A percentile compares a stretch with the other conserved stretches of the same genome.
Evolutionary conservation across 2,888 invertebrate species (phyloP).

Genomic region (Machimus rusticus): DNA sequence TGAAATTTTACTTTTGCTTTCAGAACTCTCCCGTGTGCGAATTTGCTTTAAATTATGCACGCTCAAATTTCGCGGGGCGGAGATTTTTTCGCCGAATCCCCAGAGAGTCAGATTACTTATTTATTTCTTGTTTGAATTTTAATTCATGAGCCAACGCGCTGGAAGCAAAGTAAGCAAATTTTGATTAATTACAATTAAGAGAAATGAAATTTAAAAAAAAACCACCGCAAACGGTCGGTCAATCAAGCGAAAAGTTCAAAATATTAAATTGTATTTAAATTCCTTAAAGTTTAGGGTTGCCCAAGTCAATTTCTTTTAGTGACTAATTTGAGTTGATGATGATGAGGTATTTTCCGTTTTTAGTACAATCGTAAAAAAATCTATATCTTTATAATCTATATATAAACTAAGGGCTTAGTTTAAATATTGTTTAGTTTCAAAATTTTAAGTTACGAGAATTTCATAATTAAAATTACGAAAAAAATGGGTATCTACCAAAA

Average conservation of each 20-base stretch:
- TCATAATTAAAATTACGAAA: too few relatives aligned
- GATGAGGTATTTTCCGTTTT: too few relatives aligned
- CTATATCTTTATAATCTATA: too few relatives aligned
- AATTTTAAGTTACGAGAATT: too few relatives aligned
- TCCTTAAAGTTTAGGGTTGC: too few relatives aligned
- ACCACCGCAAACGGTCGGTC: background rate
- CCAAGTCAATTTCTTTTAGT: too few relatives aligned
- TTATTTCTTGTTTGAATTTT: background rate
- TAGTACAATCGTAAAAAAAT: too few relatives aligned
- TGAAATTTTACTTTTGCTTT: background rate
- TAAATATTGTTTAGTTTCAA: too few relatives aligned
- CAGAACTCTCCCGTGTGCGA: background rate
- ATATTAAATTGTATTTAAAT: too few relatives aligned
- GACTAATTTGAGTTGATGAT: too few relatives aligned
- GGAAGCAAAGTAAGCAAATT: background rate
- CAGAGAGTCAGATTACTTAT: background rate
- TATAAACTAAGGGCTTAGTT: too few relatives aligned
- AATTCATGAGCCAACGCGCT: background rate
- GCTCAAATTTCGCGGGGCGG: background rate
- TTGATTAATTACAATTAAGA: background rate
- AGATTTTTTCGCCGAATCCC: background rate
- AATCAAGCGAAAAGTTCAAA: background rate
- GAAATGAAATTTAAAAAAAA: background rate
- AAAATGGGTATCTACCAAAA: too few relatives aligned
- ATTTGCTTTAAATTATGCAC: slow-evolving; percentile 5